Base-by-base conservation (phyloP, 2,797 vertebrate genomes). In the Labeo calbasu region DNA sequence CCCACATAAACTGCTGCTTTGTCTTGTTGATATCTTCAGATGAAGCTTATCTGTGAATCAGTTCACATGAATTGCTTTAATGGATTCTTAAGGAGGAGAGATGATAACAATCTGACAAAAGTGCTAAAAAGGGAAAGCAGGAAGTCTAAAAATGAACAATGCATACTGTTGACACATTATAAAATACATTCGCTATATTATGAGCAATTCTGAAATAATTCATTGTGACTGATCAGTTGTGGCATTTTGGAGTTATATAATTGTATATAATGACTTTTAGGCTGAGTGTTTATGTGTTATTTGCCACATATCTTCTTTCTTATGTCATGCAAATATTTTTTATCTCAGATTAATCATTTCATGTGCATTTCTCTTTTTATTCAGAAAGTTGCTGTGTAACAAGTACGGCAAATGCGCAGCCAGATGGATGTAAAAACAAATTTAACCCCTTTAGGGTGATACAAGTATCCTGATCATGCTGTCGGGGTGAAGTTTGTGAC, bases 31-130 rank as follows among this genome's bases (percentile, higher is more conserved):
- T 0, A n/a, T 36, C 46, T 76, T 76, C 32, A 82, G 5, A 17
- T 53, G n/a, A 82, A 43, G 48, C 9, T 65, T 51, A 73, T 73
- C 55, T 40, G 15, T 32, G 12, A 40, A 75, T 82, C 46, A 19
- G 19, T 65, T 72, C 40, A 72, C 40, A 21, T 32, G 11, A 81
- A 50, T 2, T 19, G 0, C 21, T 36, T 57, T 40, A 57, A n/a
- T 55, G 6, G 48, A 53, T 55, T 46, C 50, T 25, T 46, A 23
- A 23, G 19, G 5, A 46, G 12, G 23, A 25, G 43, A 72, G n/a
- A 69, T 21, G 6, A 40, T 28, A 5, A 14, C 1, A 19, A 57
- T 50, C 8, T 1, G 11, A 1, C 10, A 68, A 69, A 69, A 23
- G 21, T 69, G 32, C 66, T 43, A 71, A 71, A 70, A 69, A 55